Evolutionary conservation across 2,113 vertebrate genomes (phyloP), one percentile per base, ranked within the genome.

Genomic region (Oncorhynchus clarkii): DNA sequence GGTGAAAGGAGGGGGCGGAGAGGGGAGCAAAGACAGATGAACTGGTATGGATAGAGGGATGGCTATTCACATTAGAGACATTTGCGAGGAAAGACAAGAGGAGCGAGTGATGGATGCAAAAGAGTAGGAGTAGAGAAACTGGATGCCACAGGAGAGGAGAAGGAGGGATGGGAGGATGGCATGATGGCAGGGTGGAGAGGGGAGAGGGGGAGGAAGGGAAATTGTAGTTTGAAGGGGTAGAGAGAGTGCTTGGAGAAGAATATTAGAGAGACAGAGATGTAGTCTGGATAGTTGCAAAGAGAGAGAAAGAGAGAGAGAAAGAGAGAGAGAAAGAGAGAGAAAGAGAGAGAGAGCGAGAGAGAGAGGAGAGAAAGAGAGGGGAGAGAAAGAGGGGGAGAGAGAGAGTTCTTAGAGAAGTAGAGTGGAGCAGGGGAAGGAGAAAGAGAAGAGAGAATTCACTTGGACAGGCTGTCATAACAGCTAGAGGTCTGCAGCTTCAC

Each of bases 401-500:
- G 76, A 45, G 49, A 71, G 78, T 34, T 60, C 16, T 22, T 60
- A 22, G 6, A 62, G 59, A 22, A 11, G 67, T 88, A 51, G 74
- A 80, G 86, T 60, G 74, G 75, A 87, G 67, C 71, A 49, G 76
- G 83, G 26, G 3, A 70, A 51, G 71, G 49, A 45, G 68, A 78
- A 77, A 80, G 73, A 67, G 76, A 84, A 45, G 85, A 88, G 83
- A 85, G 88, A 84, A 90, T 88, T 79, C 72, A 73, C 75, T 85
- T 67, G 79, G 91, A 92, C 91, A 91, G 8, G 81, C 84, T 90
- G 89, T 91, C 92, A 92, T 82, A 89, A 90, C 39, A 45, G 39
- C 9, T 45, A 45, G 39, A 45, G 39, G 39, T 45, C 39, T 45
- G 9, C 75, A 71, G 80, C 70, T 66, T 70, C 12, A 67, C 80